These are phyloP conservation scores for Allygus modestus DNA, from an alignment of 2,888 invertebrate species.

Conservation along the genomic window DNA sequence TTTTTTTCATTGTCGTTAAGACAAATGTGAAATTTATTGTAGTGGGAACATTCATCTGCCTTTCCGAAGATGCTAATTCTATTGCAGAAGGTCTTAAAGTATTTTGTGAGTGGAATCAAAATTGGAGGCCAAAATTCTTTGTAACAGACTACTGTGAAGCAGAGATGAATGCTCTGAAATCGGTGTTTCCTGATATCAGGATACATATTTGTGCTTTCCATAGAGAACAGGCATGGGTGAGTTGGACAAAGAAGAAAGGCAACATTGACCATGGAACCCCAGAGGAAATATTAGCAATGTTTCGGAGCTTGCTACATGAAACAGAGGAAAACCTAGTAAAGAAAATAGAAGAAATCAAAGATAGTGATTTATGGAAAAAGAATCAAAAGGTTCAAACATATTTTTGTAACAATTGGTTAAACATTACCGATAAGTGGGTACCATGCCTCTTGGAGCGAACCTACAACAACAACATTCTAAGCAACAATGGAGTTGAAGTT, in stretches of 20 bases:
- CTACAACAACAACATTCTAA: background rate
- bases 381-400: background rate
- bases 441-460: background rate
- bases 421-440: conserved; percentile 4
- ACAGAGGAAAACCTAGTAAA: background rate
- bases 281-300: background rate
- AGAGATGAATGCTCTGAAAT: background rate
- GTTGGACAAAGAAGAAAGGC: conserved; percentile 10
- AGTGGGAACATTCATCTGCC: conserved; percentile 1
- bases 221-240: conserved; percentile 15
- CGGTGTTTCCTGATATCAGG: background rate
- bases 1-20: conserved; percentile 30
- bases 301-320: background rate
- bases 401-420: background rate
- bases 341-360: background rate
- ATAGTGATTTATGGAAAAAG: background rate
- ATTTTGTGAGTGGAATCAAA: conserved; percentile 13
- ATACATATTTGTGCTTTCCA: conserved; percentile 11
- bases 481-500: conserved; percentile 27
- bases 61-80: background rate
- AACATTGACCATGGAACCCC: background rate
- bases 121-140: background rate
- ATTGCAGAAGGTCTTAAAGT: conserved; percentile 28
- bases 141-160: conserved; percentile 5
- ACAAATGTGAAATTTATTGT: conserved; percentile 30